These are phyloP conservation scores for Pseudomyrmex flavicornis DNA, from an alignment of 1,140 invertebrate species.

Conservation along the genomic window DNA sequence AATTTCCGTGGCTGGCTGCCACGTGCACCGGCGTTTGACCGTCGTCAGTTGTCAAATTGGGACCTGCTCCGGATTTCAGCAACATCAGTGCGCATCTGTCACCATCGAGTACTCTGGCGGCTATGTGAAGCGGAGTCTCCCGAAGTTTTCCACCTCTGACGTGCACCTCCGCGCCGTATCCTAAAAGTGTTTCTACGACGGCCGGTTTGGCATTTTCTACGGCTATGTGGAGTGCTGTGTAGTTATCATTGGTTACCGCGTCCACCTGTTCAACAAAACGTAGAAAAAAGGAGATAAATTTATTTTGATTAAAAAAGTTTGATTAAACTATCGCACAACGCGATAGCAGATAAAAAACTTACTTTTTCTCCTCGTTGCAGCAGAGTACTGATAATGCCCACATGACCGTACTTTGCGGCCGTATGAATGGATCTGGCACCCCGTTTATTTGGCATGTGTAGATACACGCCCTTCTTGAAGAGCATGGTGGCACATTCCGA, in stretches of 20 bases:
- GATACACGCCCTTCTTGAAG: conserved; percentile 99
- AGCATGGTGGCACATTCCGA: conserved; percentile 99
- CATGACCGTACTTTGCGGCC: conserved; percentile 96
- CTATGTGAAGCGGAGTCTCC: conserved; percentile 98
- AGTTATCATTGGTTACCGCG: conserved; percentile 93
- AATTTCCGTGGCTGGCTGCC: conserved; percentile 94
- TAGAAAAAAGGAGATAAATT: background rate
- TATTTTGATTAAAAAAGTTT: background rate
- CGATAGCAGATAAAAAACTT: background rate
- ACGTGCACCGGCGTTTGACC: conserved; percentile 97
- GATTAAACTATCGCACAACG: no score
- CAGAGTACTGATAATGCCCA: conserved; percentile 98
- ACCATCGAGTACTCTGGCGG: conserved; percentile 95
- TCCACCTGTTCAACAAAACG: conserved; percentile 75
- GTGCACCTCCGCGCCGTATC: conserved; percentile 98
- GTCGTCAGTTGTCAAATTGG: conserved; percentile 96
- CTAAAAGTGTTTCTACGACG: conserved; percentile 98
- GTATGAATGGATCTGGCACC: conserved; percentile 97
- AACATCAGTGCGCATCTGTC: conserved; percentile 99
- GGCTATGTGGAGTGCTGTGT: conserved; percentile 99
- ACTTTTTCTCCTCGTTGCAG: conserved; percentile 98
- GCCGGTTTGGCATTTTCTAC: conserved; percentile 97
- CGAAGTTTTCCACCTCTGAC: conserved; percentile 94
- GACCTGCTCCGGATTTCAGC: conserved; percentile 97
- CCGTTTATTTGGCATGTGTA: conserved; percentile 99